phyloP scores from a whole-genome alignment of 2,113 vertebrate genomes.

The Baryphthengus martii region DNA sequence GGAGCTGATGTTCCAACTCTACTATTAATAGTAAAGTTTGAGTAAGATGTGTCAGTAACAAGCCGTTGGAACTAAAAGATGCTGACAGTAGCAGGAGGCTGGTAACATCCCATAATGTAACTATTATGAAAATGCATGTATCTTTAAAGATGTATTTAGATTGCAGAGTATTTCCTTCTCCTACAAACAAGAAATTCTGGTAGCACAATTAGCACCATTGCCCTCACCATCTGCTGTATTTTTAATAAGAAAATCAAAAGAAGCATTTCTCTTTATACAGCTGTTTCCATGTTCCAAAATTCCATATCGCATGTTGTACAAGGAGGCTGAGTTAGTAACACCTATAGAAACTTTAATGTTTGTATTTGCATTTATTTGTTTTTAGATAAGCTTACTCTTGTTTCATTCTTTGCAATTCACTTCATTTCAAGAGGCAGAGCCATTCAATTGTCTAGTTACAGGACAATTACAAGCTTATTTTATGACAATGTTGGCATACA shows the following conservation, averaged over 20 bases:
- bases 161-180: not conserved
- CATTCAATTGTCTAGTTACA: not conserved
- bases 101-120: not conserved
- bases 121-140: not conserved
- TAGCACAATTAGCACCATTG: not conserved
- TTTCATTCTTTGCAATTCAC: not conserved
- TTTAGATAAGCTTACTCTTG: not conserved
- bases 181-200: not conserved
- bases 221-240: not conserved
- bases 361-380: not conserved
- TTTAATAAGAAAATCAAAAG: not conserved
- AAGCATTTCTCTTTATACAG: not conserved
- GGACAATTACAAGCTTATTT: not conserved
- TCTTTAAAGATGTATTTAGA: not conserved
- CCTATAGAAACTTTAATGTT: not conserved
- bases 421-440: not conserved
- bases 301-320: not conserved
- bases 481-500: not conserved
- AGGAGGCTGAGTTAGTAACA: not conserved
- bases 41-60: not conserved
- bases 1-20: not conserved
- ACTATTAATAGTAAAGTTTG: not conserved
- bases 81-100: not conserved
- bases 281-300: not conserved
- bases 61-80: not conserved